Conservation (phyloP, 2,888 invertebrate genomes). For the Matsumyia berberina region DNA sequence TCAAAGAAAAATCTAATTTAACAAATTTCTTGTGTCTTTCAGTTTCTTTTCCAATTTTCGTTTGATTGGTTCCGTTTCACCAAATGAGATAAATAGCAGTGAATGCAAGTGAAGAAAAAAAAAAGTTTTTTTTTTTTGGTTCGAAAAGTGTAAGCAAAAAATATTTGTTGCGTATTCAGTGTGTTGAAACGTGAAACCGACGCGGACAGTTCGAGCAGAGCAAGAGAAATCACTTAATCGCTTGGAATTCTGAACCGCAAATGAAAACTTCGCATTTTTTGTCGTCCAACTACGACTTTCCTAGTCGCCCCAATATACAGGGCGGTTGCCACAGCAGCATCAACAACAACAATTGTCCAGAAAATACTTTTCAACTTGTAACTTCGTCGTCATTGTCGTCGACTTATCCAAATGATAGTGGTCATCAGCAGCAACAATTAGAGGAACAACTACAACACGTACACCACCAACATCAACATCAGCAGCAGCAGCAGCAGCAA, state of each 20-base stretch:
- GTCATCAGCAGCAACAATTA: slow-evolving; percentile 61
- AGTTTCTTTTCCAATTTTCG: slow-evolving; percentile 17
- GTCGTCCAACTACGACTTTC: slow-evolving; percentile 80
- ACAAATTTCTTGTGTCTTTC: slow-evolving; percentile 25
- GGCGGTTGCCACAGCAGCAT: slow-evolving; percentile 77
- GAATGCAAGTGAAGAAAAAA: slow-evolving; percentile 25
- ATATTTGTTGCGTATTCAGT: slow-evolving; percentile 16
- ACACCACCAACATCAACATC: slow-evolving; percentile 36
- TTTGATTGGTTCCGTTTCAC: slow-evolving; percentile 27
- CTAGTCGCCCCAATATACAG: slow-evolving; percentile 79
- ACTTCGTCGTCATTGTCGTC: slow-evolving; percentile 53
- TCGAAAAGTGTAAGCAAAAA: neutral
- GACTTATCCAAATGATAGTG: slow-evolving; percentile 63
- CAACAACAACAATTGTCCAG: slow-evolving; percentile 71
- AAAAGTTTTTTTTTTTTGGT: slow-evolving; percentile 11
- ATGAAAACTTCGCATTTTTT: slow-evolving; percentile 81
- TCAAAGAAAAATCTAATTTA: neutral
- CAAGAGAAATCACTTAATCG: slow-evolving; percentile 61
- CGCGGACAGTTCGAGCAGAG: slow-evolving; percentile 47
- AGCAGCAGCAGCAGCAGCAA: slow-evolving; percentile 50
- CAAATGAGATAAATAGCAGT: slow-evolving; percentile 34
- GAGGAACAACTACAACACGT: slow-evolving; percentile 48
- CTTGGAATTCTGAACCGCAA: slow-evolving; percentile 77
- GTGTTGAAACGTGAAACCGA: slow-evolving; percentile 35
- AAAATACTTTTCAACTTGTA: slow-evolving; percentile 56